These are phyloP conservation scores for Dysidea cf. avara DNA, from an alignment of 37 sponge, comb jelly and placozoan species.

Conservation along the genomic window DNA sequence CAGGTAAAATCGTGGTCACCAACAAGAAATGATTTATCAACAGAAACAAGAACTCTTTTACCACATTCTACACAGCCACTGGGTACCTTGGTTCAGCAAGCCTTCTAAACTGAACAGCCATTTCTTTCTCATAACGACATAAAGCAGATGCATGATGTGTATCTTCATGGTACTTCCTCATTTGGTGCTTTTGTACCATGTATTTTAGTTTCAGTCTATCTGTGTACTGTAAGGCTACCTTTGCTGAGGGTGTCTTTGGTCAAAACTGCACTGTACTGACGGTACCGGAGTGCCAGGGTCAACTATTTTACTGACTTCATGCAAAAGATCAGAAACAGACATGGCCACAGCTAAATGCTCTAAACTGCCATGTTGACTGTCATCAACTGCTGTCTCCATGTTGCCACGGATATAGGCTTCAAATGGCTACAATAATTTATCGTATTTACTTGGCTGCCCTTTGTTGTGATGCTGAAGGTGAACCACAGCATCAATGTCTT, in stretches of 20 bases:
- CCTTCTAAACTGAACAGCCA: constrained; percentile 9
- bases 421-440: constrained; percentile 16
- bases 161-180: constrained; percentile 25
- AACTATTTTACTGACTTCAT: not conserved
- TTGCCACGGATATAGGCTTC: constrained; percentile 14
- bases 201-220: constrained; percentile 9
- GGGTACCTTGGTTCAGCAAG: too few relatives aligned
- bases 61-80: too few relatives aligned
- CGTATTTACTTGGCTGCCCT: constrained; percentile 12
- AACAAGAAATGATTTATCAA: too few relatives aligned
- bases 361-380: constrained; percentile 3
- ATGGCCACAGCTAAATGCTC: not conserved
- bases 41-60: too few relatives aligned
- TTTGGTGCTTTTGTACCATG: constrained; percentile 25
- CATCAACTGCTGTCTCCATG: constrained; percentile 32
- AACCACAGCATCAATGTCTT: constrained; percentile 7
- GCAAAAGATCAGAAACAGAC: constrained; percentile 1
- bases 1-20: not conserved
- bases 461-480: constrained; percentile 17
- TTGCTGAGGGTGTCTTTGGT: constrained; percentile 6
- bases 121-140: constrained; percentile 30
- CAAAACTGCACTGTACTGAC: constrained; percentile 36
- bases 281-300: constrained; percentile 10
- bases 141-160: constrained; percentile 41
- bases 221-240: constrained; percentile 12